phyloP scores from a whole-genome alignment of 2,888 invertebrate genomes.

The Caenorhabditis doughertyi region DNA sequence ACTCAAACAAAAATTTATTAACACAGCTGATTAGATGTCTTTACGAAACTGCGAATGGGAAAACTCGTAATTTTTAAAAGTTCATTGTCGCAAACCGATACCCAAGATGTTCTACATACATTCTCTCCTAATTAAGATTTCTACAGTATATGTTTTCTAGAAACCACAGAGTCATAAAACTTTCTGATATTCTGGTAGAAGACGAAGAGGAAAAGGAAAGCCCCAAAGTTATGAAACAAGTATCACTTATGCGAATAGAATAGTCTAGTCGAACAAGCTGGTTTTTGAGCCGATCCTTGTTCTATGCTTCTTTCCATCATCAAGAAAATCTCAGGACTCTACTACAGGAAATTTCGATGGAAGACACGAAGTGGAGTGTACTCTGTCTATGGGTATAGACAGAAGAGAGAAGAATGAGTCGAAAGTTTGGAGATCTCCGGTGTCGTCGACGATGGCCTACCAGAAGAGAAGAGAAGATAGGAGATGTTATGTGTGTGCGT shows the following conservation, averaged over 20 bases:
- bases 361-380: constrained; percentile 14
- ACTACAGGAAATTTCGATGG: constrained; percentile 13
- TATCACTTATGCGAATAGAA: constrained; percentile 47
- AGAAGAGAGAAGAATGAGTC: constrained; percentile 43
- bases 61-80: too few species aligned
- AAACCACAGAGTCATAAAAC: too few species aligned
- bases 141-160: too few species aligned
- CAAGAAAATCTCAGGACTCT: constrained; percentile 20
- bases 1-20: too few species aligned
- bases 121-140: too few species aligned
- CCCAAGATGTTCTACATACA: too few species aligned
- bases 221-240: constrained; percentile 6
- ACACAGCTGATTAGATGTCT: too few species aligned
- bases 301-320: neutral
- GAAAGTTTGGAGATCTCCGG: constrained; percentile 62
- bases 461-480: constrained; percentile 52
- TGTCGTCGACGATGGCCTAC: constrained; percentile 48
- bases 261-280: constrained; percentile 49
- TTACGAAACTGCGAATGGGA: too few species aligned
- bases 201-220: neutral
- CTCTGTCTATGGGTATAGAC: constrained; percentile 14
- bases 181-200: neutral
- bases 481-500: constrained; percentile 45
- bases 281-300: constrained; percentile 34
- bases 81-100: too few species aligned